Conservation (phyloP, 2,888 invertebrate species). For the Sphaeridia pumilis region DNA sequence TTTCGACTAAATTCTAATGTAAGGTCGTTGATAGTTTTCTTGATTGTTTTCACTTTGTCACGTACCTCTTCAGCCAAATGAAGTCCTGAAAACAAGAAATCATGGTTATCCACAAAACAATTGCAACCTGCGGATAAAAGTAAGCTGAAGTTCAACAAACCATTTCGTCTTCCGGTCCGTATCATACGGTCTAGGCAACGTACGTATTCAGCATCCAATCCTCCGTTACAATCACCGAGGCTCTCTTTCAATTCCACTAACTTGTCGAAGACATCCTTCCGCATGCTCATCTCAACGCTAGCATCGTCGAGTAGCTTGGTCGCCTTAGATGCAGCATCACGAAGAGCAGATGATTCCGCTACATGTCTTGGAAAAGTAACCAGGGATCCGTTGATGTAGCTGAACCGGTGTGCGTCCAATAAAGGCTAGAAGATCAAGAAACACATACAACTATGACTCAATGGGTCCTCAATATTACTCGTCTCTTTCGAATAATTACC, state of each 20-base stretch:
- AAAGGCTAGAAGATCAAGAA: slow-evolving; percentile 40
- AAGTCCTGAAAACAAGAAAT: no score
- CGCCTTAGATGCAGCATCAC: slow-evolving; percentile 42
- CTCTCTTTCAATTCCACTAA: slow-evolving; percentile 38
- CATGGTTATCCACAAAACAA: no score
- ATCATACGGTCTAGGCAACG: slow-evolving; percentile 42
- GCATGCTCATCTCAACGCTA: slow-evolving; percentile 44
- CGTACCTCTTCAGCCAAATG: slow-evolving; percentile 41
- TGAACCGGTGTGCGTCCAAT: slow-evolving; percentile 39
- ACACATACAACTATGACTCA: no score
- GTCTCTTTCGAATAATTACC: slow-evolving; percentile 19
- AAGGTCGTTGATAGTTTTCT: slow-evolving; percentile 42
- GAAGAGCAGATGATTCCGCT: slow-evolving; percentile 39
- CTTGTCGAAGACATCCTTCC: slow-evolving; percentile 43
- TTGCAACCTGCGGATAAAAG: background rate
- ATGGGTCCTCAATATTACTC: background rate
- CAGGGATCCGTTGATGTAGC: slow-evolving; percentile 39
- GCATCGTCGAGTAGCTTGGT: slow-evolving; percentile 42
- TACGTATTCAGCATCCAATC: slow-evolving; percentile 39
- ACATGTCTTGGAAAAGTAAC: slow-evolving; percentile 42
- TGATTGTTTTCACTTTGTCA: slow-evolving; percentile 40
- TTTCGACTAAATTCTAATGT: slow-evolving; percentile 42
- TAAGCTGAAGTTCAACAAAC: no score
- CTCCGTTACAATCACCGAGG: slow-evolving; percentile 28
- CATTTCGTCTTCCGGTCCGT: slow-evolving; percentile 42